Evolutionary conservation across 2,888 invertebrate species (phyloP).

Genomic region (Agonum fuliginosum): DNA sequence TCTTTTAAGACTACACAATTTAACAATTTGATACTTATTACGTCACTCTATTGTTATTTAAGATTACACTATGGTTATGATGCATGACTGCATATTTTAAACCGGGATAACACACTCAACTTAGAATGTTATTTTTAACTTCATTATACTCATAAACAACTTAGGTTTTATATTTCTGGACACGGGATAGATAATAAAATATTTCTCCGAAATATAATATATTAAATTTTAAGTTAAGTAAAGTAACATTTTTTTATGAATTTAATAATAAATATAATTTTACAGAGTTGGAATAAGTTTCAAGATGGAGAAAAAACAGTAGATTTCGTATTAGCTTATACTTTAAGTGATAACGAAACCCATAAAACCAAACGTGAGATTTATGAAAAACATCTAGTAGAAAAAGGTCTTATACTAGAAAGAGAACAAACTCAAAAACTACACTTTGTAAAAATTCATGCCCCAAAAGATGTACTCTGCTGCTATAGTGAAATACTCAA

Average conservation of each 20-base stretch:
- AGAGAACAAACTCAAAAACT: conserved; percentile 78
- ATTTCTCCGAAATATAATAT: neutral
- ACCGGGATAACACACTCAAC: conserved; percentile 12
- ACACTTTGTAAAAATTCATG: conserved; percentile 84
- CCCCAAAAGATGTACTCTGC: conserved; percentile 81
- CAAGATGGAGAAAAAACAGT: conserved; percentile 74
- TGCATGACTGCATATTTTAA: conserved; percentile 10
- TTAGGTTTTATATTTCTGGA: conserved; percentile 7
- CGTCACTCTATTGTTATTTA: conserved; percentile 16
- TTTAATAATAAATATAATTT: neutral
- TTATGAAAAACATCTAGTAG: conserved; percentile 78
- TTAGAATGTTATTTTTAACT: conserved; percentile 14
- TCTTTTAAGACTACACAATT: neutral
- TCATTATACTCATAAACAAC: conserved; percentile 13
- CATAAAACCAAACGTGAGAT: conserved; percentile 73
- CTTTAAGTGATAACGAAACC: conserved; percentile 65
- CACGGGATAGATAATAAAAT: neutral
- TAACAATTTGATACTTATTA: conserved; percentile 8
- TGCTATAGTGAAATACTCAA: conserved; percentile 86
- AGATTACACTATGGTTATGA: conserved; percentile 9
- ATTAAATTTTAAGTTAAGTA: neutral
- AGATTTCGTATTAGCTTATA: conserved; percentile 80
- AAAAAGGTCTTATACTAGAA: conserved; percentile 79
- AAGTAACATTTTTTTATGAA: neutral
- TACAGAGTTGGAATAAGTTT: conserved; percentile 75